These are phyloP conservation scores for Melanostoma mellinum DNA, from an alignment of 2,888 invertebrate genomes.

Conservation along the genomic window DNA sequence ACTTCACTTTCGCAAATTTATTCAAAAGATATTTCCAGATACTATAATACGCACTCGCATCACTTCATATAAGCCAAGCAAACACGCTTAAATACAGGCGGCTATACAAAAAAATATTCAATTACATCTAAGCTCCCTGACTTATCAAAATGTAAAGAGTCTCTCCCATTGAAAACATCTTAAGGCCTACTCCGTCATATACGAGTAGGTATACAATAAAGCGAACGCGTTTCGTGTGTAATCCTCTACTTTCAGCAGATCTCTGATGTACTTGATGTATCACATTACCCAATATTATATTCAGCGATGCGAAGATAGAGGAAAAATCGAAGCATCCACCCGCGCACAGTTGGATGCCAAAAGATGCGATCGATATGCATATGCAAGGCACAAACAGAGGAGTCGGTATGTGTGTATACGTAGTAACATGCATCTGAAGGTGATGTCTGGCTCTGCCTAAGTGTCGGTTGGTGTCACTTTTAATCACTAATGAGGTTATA, in stretches of 20 bases:
- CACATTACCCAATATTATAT: slow-evolving; percentile 59
- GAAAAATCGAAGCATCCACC: slow-evolving; percentile 41
- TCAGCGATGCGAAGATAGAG: slow-evolving; percentile 41
- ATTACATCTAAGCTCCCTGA: slow-evolving; percentile 66
- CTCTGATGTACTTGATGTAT: slow-evolving; percentile 43
- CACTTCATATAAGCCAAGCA: slow-evolving; percentile 55
- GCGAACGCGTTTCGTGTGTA: slow-evolving; percentile 42
- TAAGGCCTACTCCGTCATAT: slow-evolving; percentile 38
- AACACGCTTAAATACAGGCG: slow-evolving; percentile 61
- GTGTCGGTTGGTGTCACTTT: slow-evolving; percentile 70
- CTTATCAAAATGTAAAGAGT: slow-evolving; percentile 56
- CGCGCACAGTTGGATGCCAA: slow-evolving; percentile 54
- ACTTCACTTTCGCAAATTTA: slow-evolving; percentile 42
- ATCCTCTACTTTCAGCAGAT: slow-evolving; percentile 59
- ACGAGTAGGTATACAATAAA: not conserved
- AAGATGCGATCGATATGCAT: slow-evolving; percentile 20
- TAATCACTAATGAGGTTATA: slow-evolving; percentile 72
- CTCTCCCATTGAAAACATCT: slow-evolving; percentile 56
- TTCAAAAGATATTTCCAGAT: slow-evolving; percentile 44
- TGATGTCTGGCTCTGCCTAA: slow-evolving; percentile 59
- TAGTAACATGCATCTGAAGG: slow-evolving; percentile 43
- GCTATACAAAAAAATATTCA: slow-evolving; percentile 64
- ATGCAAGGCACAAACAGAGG: slow-evolving; percentile 6
- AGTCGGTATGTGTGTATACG: not conserved
- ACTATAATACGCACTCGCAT: slow-evolving; percentile 46